Evolutionary conservation across 2,797 vertebrate species (phyloP), one percentile per base, ranked within the genome.

Genomic region (Neopelma chrysocephalum): DNA sequence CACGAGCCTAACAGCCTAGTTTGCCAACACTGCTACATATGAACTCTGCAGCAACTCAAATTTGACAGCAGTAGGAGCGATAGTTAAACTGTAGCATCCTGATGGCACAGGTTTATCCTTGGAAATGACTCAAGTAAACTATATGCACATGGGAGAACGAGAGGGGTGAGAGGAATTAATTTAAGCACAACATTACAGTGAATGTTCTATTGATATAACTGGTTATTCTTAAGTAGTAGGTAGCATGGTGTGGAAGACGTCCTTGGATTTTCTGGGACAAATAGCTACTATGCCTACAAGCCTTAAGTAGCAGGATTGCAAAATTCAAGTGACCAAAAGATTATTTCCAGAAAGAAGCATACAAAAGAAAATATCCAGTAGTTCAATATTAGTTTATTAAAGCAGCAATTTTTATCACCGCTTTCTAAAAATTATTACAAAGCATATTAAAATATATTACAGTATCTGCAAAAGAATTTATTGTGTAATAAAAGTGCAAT

Each of bases 401-500:
- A 92, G 87, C 93, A 94, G 91, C 64, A 94, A 31, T 56, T 89
- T 95, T 94, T 90, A 89, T 89, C 82, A 92, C 47, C 5, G 36
- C 56, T 93, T 94, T 90, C 85, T 95, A 95, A 93, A 93, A 96
- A 78, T 85, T 56, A 96, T 96, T 97, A 96, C 78, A 97, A 95
- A 97, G 92, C 92, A 93, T 95, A 95, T 96, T 96, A 94, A 97
- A 97, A 96, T 96, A 96, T 82, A 94, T 94, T 97, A 96, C 93
- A 92, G 91, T 95, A 95, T 96, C 66, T 93, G 91, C 95, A 90
- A 91, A 83, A 83, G 89, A 95, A 95, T 96, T 88, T 96, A 95
- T 88, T 68, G 53, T 94, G 36, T 87, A 83, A 81, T 82, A 89
- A 96, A 93, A 95, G 93, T 91, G 93, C 80, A 97, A 82, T n/a